phyloP scores from a whole-genome alignment of 2,797 vertebrate species.

The Nannoperca australis region DNA sequence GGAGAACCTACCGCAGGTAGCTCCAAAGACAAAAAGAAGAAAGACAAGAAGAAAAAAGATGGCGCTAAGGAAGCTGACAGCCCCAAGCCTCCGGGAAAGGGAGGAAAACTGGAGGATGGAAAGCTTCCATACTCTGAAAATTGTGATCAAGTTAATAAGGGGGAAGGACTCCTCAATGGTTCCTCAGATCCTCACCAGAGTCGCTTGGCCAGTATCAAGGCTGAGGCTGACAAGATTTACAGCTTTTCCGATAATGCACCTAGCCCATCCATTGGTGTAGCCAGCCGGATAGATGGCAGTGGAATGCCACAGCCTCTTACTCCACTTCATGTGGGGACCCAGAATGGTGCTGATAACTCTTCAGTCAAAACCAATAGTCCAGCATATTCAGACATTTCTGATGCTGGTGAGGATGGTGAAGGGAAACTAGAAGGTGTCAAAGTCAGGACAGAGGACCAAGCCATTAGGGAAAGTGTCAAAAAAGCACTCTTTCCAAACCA shows the following conservation, averaged over 20 bases:
- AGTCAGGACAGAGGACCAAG: conserved; percentile 92
- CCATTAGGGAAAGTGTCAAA: conserved; percentile 94
- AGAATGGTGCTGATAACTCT: conserved; percentile 96
- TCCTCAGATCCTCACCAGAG: conserved; percentile 96
- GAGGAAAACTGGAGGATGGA: conserved; percentile 90
- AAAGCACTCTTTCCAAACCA: conserved; percentile 94
- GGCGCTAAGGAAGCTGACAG: conserved; percentile 90
- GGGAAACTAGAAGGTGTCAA: conserved; percentile 92
- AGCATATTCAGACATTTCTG: conserved; percentile 98
- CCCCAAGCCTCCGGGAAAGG: conserved; percentile 90
- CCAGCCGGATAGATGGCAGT: conserved; percentile 92
- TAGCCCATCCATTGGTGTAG: conserved; percentile 94
- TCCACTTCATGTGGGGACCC: conserved; percentile 92
- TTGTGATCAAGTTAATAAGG: conserved; percentile 87
- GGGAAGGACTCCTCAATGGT: conserved; percentile 92
- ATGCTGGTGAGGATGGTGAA: conserved; percentile 97
- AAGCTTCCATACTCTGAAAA: conserved; percentile 92
- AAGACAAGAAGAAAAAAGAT: conserved; percentile 97
- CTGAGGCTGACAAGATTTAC: conserved; percentile 98
- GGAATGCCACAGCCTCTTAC: conserved; percentile 92
- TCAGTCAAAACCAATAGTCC: conserved; percentile 98
- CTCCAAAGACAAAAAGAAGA: conserved; percentile 97
- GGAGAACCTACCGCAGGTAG: conserved; percentile 90
- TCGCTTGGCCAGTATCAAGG: conserved; percentile 98
- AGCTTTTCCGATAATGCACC: conserved; percentile 98